These are phyloP conservation scores for Conopomorpha cramerella DNA, from an alignment of 1,140 invertebrate species.

Conservation along the genomic window DNA sequence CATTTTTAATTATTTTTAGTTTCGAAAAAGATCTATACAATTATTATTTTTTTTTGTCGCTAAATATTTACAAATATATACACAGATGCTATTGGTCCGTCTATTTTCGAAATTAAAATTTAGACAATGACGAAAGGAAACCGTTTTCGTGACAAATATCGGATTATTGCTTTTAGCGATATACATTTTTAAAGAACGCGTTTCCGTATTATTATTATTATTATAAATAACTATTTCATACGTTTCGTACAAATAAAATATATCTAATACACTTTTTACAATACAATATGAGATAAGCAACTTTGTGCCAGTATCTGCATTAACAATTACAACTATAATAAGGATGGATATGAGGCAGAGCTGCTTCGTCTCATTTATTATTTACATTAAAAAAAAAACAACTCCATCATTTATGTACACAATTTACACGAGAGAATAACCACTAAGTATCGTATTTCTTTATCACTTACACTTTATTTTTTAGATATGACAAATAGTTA, in stretches of 20 bases:
- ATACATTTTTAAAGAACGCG: background rate
- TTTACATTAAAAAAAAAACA: conserved; percentile 14
- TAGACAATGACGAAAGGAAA: background rate
- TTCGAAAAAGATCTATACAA: conserved; percentile 21
- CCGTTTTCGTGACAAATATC: background rate
- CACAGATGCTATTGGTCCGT: conserved; percentile 52
- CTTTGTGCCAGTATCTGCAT: background rate
- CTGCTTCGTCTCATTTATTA: conserved; percentile 17
- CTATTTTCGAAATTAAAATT: conserved; percentile 27
- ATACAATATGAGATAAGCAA: no score
- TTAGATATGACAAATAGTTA: background rate
- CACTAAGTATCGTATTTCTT: conserved; percentile 6
- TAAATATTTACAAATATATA: conserved; percentile 53
- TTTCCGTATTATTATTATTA: background rate
- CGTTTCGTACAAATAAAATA: no score
- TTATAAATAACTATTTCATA: background rate
- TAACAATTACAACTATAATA: conserved; percentile 18
- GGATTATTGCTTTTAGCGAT: background rate
- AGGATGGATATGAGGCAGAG: conserved; percentile 50
- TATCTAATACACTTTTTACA: no score
- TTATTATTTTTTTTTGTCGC: conserved; percentile 33
- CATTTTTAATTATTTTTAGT: no score
- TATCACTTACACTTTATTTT: conserved; percentile 6
- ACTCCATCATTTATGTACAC: conserved; percentile 23
- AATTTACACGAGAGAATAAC: conserved; percentile 19